Base-by-base conservation (phyloP, 2,888 invertebrate genomes). In the Callinectes sapidus region DNA sequence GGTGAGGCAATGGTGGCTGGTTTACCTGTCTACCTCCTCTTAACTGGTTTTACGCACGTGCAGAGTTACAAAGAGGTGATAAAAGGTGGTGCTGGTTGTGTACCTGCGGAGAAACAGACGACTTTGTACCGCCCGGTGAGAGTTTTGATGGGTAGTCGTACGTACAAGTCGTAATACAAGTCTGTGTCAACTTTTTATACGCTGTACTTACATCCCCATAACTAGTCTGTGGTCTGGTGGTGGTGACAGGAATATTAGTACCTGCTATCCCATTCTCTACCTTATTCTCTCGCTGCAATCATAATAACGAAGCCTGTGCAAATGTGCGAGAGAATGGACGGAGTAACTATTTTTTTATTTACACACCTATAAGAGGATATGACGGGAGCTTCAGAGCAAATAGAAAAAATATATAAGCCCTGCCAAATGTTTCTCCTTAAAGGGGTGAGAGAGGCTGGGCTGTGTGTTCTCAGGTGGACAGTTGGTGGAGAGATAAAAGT, bases 271-370 rank as follows among this genome's bases (percentile, higher is more conserved):
- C 28, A 71, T 71, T 71, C n/a, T 71, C 28, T 28, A 28, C 5
- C 71, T 71, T 71, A n/a, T 13, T 71, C 71, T 28, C n/a, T 0
- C 48, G 48, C 71, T 28, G 28, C 71, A 71, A 71, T 13, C 10
- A n/a, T 71, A 28, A 71, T 71, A 71, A 28, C 18, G 5, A 71
- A 28, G 28, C n/a, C n/a, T n/a, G 71, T 71, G 28, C 23, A 71
- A 28, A n/a, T 71, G 71, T 71, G 8, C 28, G 28, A 71, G n/a
- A 8, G 71, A 71, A 28, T 28, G n/a, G 71, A 28, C n/a, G 71
- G n/a, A 71, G 71, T 71, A 71, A 28, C 28, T 23, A n/a, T 71
- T 71, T 71, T 71, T 71, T 71, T 71, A 71, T 71, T 71, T n/a
- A 71, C 71, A n/a, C 28, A 71, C 23, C 71, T 71, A 71, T 71